Evolutionary conservation across 2,113 vertebrate species (phyloP).

Genomic region (Tor tambroides): DNA sequence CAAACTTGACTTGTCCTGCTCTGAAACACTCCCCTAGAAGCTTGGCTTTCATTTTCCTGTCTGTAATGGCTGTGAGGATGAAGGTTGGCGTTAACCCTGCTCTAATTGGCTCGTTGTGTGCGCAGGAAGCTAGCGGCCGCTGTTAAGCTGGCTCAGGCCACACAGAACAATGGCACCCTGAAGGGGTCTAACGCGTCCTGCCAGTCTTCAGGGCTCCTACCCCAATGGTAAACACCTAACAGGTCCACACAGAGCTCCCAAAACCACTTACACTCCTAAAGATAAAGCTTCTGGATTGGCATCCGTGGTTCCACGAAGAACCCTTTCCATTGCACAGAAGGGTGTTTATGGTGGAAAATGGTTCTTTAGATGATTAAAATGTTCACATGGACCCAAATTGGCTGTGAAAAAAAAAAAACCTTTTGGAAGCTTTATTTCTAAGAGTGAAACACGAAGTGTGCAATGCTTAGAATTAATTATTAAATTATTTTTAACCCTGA

Average conservation of each 20-base stretch:
- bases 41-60: conserved; percentile 52
- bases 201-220: conserved; percentile 87
- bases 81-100: conserved; percentile 65
- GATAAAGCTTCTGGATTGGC: no score
- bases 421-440: neutral
- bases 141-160: conserved; percentile 94
- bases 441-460: neutral
- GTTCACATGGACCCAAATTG: neutral
- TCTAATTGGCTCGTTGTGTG: conserved; percentile 77
- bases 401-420: neutral
- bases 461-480: neutral
- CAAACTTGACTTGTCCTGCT: neutral
- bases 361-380: neutral
- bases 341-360: neutral
- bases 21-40: conserved; percentile 52
- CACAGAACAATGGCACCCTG: conserved; percentile 93
- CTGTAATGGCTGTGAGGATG: conserved; percentile 37
- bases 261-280: neutral
- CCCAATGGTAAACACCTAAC: conserved; percentile 88
- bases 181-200: conserved; percentile 90
- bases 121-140: conserved; percentile 97
- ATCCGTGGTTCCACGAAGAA: neutral
- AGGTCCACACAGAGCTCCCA: conserved; percentile 45
- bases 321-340: neutral
- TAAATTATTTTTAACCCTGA: neutral